These are phyloP conservation scores for Tetragonula carbonaria DNA, from an alignment of 2,888 invertebrate species.

Conservation along the genomic window DNA sequence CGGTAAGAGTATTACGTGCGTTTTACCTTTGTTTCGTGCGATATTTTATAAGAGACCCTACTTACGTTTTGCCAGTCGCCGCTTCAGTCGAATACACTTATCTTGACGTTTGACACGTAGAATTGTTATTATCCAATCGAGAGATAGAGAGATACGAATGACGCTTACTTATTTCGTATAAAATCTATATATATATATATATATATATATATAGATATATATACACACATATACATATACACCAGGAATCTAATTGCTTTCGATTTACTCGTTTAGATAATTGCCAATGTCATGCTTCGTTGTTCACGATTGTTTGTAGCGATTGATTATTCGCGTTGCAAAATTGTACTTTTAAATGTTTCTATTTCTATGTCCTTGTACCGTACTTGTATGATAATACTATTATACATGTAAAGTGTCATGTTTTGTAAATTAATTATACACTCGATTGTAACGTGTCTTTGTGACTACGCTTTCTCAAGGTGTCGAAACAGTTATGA, in stretches of 20 bases:
- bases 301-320: slow-evolving; percentile 69
- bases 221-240: no score
- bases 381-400: slow-evolving; percentile 79
- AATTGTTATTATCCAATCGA: slow-evolving; percentile 76
- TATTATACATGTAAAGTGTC: slow-evolving; percentile 76
- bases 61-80: slow-evolving; percentile 53
- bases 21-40: slow-evolving; percentile 73
- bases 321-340: slow-evolving; percentile 77
- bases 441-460: slow-evolving; percentile 66
- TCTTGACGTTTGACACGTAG: slow-evolving; percentile 49
- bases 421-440: slow-evolving; percentile 79
- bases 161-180: slow-evolving; percentile 72
- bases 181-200: slow-evolving; percentile 42
- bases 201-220: no score
- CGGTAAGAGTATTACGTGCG: slow-evolving; percentile 68
- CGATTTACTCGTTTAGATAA: slow-evolving; percentile 52
- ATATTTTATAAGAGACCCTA: slow-evolving; percentile 67
- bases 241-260: slow-evolving; percentile 43
- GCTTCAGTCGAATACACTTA: slow-evolving; percentile 61
- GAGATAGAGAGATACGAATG: slow-evolving; percentile 61
- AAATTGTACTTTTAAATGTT: slow-evolving; percentile 80
- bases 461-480: slow-evolving; percentile 58
- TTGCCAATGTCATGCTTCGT: slow-evolving; percentile 43
- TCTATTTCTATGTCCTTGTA: slow-evolving; percentile 74
- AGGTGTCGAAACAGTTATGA: slow-evolving; percentile 46